These are phyloP conservation scores for Papilio dardanus DNA, from an alignment of 1,140 invertebrate genomes.

Conservation along the genomic window DNA sequence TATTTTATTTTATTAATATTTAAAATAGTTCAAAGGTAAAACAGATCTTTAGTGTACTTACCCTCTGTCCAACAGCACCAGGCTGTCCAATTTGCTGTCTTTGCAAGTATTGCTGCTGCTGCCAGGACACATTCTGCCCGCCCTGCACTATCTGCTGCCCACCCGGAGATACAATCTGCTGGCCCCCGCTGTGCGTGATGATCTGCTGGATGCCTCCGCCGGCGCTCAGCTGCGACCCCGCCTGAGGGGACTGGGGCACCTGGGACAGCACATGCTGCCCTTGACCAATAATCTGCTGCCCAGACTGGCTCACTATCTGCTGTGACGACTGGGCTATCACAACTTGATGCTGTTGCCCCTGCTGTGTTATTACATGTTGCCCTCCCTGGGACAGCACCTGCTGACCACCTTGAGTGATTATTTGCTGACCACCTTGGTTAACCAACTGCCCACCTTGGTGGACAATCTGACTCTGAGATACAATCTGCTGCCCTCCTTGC, in stretches of 20 bases:
- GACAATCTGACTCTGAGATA: conserved; percentile 76
- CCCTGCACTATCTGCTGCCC: conserved; percentile 77
- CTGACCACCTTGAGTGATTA: conserved; percentile 70
- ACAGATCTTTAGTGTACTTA: conserved; percentile 46
- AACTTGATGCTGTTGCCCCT: conserved; percentile 75
- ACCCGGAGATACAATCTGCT: conserved; percentile 76
- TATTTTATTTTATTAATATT: not conserved
- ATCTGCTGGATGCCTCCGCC: conserved; percentile 72
- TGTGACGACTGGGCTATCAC: conserved; percentile 74
- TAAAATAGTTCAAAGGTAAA: not conserved
- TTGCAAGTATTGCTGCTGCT: conserved; percentile 77
- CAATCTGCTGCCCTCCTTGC: conserved; percentile 75
- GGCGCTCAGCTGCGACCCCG: conserved; percentile 56
- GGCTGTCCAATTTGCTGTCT: conserved; percentile 75
- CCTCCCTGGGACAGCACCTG: conserved; percentile 75
- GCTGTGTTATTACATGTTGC: conserved; percentile 78
- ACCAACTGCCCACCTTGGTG: conserved; percentile 76
- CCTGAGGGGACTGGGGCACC: conserved; percentile 71
- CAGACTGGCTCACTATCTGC: conserved; percentile 72
- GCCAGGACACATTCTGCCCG: conserved; percentile 73
- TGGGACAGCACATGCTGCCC: conserved; percentile 74
- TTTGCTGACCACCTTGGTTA: conserved; percentile 74
- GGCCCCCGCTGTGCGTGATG: conserved; percentile 72
- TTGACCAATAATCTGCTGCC: conserved; percentile 74
- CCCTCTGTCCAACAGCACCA: conserved; percentile 74